A percentile compares a stretch with the other conserved stretches of the same genome.
Conservation (phyloP, 2,888 invertebrate genomes). For the Dichetophora obliterata region DNA sequence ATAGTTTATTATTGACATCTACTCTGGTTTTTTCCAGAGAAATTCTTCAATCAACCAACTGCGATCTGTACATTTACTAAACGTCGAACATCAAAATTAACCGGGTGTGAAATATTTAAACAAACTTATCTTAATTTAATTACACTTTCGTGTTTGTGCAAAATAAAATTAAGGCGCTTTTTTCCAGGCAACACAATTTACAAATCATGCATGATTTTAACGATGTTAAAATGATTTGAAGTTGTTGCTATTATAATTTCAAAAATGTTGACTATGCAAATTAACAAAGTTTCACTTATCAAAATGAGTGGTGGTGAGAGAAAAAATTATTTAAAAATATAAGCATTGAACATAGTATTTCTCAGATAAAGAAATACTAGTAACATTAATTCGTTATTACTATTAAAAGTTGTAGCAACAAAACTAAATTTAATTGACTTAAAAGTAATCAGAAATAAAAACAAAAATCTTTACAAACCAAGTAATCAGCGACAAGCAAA, state of each 20-base stretch:
- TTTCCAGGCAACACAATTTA: neutral
- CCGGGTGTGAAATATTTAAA: neutral
- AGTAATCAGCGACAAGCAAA: neutral
- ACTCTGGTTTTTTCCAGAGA: neutral
- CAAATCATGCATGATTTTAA: neutral
- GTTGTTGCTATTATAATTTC: neutral
- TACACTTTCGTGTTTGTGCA: constrained; percentile 9
- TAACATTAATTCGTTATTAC: neutral
- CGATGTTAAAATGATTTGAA: no score
- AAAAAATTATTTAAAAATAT: neutral
- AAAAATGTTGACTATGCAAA: neutral
- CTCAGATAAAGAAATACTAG: neutral
- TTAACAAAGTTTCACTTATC: neutral
- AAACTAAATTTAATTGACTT: neutral
- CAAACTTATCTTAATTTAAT: constrained; percentile 4
- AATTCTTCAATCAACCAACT: neutral
- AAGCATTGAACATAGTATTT: neutral
- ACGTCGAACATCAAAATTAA: neutral
- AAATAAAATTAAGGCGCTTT: constrained; percentile 5
- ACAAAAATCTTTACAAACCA: constrained; percentile 2
- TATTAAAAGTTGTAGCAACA: constrained; percentile 1
- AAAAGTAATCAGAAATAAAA: neutral
- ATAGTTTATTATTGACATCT: no score
- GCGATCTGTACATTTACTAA: neutral
- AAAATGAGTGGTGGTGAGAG: neutral